These are phyloP conservation scores for Bergia puertoricense DNA, from an alignment of 92 coral and sea anemone species.

Conservation along the genomic window DNA sequence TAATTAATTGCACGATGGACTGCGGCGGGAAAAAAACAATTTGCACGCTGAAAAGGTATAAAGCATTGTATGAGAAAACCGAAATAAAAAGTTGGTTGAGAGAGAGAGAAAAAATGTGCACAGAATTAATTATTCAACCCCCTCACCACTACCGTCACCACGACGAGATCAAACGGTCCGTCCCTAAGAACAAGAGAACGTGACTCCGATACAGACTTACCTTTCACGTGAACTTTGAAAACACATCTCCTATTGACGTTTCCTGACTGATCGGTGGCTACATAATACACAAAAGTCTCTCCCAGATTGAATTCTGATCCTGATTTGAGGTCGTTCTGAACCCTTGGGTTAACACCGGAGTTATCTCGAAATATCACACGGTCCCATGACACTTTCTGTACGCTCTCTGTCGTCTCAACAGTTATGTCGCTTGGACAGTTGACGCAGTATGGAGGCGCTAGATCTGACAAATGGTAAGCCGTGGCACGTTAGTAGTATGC, in stretches of 20 bases:
- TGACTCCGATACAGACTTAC: slow-evolving; percentile 43
- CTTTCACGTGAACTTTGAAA: slow-evolving; percentile 77
- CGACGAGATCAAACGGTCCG: no score
- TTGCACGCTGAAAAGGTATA: no score
- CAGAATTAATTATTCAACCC: no score
- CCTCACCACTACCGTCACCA: no score
- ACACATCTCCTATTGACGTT: slow-evolving; percentile 75
- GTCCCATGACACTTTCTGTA: slow-evolving; percentile 65
- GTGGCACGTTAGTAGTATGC: no score
- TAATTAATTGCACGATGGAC: no score
- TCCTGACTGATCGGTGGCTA: slow-evolving; percentile 66
- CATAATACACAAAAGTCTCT: slow-evolving; percentile 62
- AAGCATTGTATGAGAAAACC: no score
- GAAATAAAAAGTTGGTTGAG: no score
- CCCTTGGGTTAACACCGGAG: slow-evolving; percentile 68
- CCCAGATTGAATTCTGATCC: slow-evolving; percentile 65
- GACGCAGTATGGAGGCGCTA: slow-evolving; percentile 81
- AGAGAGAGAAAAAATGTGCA: no score
- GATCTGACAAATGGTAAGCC: slow-evolving; percentile 46
- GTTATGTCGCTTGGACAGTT: slow-evolving; percentile 79
- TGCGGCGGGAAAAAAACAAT: no score
- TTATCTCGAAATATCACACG: slow-evolving; percentile 77
- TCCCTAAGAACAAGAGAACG: no score
- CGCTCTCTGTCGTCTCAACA: slow-evolving; percentile 38
- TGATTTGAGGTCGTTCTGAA: slow-evolving; percentile 38